Conservation (phyloP, 92 coral and sea anemone species). For the Epizoanthus scotinus region DNA sequence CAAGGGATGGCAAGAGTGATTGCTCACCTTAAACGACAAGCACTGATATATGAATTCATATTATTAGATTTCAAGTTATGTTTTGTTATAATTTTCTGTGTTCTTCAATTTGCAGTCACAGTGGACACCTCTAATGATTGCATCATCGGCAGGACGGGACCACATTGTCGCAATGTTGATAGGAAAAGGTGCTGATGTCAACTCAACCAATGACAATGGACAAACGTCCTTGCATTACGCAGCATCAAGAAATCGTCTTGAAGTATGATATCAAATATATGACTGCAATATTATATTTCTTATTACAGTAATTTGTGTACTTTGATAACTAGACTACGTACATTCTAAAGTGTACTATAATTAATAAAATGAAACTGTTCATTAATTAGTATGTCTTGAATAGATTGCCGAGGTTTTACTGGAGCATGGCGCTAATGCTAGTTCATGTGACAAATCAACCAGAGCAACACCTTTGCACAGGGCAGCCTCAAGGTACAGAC, state of each 20-base stretch:
- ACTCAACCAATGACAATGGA: conserved; percentile 82
- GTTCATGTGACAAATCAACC: conserved; percentile 79
- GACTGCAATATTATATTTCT: not conserved
- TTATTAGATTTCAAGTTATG: no score
- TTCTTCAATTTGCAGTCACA: conserved; percentile 59
- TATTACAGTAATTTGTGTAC: not conserved
- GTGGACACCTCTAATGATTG: conserved; percentile 97
- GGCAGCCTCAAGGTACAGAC: conserved; percentile 86
- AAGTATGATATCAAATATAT: no score
- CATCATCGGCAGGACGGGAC: conserved; percentile 90
- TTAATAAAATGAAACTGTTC: no score
- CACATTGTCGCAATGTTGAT: conserved; percentile 81
- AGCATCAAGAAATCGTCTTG: conserved; percentile 88
- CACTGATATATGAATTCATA: no score
- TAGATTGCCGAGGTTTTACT: conserved; percentile 88
- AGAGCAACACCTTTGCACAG: conserved; percentile 90
- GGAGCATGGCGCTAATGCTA: conserved; percentile 80
- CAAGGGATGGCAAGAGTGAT: no score
- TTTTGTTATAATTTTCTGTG: no score
- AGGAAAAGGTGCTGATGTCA: conserved; percentile 81
- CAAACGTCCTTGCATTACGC: conserved; percentile 94
- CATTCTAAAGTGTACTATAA: no score
- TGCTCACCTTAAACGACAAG: no score
- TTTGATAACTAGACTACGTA: not conserved
- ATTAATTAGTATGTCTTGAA: not conserved